Evolutionary conservation across 2,888 invertebrate genomes (phyloP).

Genomic region (Drosophila nigritarsus): DNA sequence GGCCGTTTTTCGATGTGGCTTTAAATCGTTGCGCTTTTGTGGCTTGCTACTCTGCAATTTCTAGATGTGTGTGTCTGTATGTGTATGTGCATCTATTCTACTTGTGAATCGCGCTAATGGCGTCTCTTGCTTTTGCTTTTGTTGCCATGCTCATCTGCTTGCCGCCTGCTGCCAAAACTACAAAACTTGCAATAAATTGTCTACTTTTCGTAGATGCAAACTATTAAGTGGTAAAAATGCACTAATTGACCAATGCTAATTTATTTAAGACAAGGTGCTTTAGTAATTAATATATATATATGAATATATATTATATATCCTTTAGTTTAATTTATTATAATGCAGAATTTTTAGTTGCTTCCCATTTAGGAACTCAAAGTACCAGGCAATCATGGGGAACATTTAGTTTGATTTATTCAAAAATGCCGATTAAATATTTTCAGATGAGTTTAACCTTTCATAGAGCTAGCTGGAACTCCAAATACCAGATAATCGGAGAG

Average conservation of each 20-base stretch:
- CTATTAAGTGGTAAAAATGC: background rate
- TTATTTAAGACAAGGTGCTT: background rate
- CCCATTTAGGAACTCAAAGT: background rate
- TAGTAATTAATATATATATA: background rate
- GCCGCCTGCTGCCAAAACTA: background rate
- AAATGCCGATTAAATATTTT: background rate
- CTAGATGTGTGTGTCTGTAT: background rate
- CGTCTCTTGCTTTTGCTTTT: background rate
- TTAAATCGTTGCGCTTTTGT: slow-evolving; percentile 50
- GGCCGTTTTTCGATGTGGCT: slow-evolving; percentile 51
- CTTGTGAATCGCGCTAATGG: slow-evolving; percentile 5
- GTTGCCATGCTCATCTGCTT: background rate
- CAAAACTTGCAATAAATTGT: background rate
- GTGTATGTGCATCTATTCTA: background rate
- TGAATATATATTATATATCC: background rate
- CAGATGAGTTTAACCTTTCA: background rate
- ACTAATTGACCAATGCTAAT: background rate
- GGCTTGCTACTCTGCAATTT: slow-evolving; percentile 18
- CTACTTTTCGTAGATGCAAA: background rate
- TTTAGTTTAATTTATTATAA: background rate
- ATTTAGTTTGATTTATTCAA: background rate
- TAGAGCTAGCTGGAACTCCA: background rate
- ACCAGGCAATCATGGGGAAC: background rate
- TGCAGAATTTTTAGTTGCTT: fast-evolving
- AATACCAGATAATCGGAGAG: background rate